phyloP scores from a whole-genome alignment of 2,797 vertebrate species.

The Australoheros facetus region DNA sequence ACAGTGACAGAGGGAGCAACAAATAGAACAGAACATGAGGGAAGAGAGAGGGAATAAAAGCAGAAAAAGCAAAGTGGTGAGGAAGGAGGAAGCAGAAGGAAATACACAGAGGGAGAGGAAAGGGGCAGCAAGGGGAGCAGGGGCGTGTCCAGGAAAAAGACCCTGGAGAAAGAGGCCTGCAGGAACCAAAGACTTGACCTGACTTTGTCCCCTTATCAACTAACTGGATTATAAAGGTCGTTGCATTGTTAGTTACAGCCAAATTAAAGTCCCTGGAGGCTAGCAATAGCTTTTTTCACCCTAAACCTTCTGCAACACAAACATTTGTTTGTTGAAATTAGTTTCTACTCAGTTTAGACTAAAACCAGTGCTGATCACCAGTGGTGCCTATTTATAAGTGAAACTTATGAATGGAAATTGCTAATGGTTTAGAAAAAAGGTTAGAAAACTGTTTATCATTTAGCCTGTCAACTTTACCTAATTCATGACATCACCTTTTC shows the following conservation, averaged over 20 bases:
- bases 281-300: slow-evolving; percentile 24
- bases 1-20: slow-evolving; percentile 72
- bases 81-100: slow-evolving; percentile 53
- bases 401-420: too few species aligned
- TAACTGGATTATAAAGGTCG: slow-evolving; percentile 51
- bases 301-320: slow-evolving; percentile 16
- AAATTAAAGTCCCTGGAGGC: slow-evolving; percentile 28
- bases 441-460: not conserved
- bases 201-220: slow-evolving; percentile 45
- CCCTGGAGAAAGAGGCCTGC: slow-evolving; percentile 32
- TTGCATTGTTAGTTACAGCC: slow-evolving; percentile 35
- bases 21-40: slow-evolving; percentile 68
- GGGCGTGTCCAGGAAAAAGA: slow-evolving; percentile 50
- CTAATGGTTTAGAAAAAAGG: too few species aligned
- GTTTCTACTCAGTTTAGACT: not conserved
- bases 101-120: slow-evolving; percentile 33
- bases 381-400: not conserved
- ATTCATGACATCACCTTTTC: slow-evolving; percentile 10
- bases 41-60: slow-evolving; percentile 40
- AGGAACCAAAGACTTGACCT: slow-evolving; percentile 37
- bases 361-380: not conserved
- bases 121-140: slow-evolving; percentile 32
- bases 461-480: slow-evolving; percentile 15
- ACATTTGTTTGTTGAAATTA: slow-evolving; percentile 1
- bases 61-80: slow-evolving; percentile 50